Evolutionary conservation across 2,797 vertebrate genomes (phyloP), one percentile per base, ranked within the genome.

Genomic region (Galago senegalensis): DNA sequence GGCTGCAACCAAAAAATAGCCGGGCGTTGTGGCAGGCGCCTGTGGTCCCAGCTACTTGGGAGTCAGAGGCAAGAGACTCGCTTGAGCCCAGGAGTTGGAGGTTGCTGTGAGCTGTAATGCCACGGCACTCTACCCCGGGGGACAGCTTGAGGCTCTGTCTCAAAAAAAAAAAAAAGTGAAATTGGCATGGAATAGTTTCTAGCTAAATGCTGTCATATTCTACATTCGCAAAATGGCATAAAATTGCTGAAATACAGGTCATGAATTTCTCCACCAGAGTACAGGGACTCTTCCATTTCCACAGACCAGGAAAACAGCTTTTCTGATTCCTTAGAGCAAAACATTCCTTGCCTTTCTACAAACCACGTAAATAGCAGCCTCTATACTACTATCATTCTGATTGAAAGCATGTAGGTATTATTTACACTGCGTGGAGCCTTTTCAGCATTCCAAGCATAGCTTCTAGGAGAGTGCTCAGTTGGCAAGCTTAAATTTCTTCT

Each of bases 401-500:
- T 17, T 72, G 80, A 91, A 95, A 91, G 95, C 91, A 65, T 11
- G 61, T 5, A 97, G 87, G 77, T 84, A 79, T 46, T 80, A 93
- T 93, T 97, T 92, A 91, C 96, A 80, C 95, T 0, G 56, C 8
- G 1, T 87, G 95, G 16, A 89, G 95, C 95, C 94, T 94, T 93
- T 97, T 96, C 65, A 95, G 92, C 89, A 93, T 94, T 97, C 89
- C 95, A 96, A 95, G 95, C 97, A 96, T n/a, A 87, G 88, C 92
- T 95, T 85, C 92, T 31, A 65, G 67, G 58, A 93, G 85, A 37
- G 61, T 27, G 23, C 94, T 46, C 40, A 2, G 77, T 72, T 27
- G 69, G 89, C 84, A 82, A 93, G 95, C 92, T 93, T 56, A 40
- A 67, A 90, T 91, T 92, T 92, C 94, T 93, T 92, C 93, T 91